Percentiles rank a stretch among this genome's conserved stretches.
phyloP scores from a whole-genome alignment of 30 jellyfish, hydroid and myxozoan genomes.

The Hydra vulgaris region DNA sequence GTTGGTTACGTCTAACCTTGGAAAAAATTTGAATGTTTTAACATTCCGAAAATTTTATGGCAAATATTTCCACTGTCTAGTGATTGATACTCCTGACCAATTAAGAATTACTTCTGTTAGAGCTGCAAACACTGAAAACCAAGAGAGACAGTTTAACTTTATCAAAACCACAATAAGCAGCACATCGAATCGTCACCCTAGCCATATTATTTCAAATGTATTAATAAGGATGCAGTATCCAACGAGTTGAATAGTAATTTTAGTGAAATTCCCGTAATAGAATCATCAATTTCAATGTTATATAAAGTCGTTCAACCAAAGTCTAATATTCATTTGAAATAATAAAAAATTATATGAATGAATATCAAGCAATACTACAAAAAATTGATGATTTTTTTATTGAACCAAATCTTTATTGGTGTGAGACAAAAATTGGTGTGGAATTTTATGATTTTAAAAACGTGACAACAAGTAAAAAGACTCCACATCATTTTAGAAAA shows the following conservation, averaged over 20 bases:
- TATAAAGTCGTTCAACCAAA: background rate
- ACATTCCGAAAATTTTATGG: background rate
- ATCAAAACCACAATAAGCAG: background rate
- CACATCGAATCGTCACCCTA: background rate
- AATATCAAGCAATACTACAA: background rate
- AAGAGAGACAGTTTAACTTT: conserved; percentile 1
- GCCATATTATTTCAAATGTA: background rate
- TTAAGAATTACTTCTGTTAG: background rate
- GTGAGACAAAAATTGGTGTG: background rate
- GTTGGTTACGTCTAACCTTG: background rate
- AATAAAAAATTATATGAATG: background rate
- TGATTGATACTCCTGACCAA: background rate
- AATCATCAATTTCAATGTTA: background rate
- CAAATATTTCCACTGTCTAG: background rate
- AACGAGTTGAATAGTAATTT: background rate
- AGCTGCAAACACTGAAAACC: background rate
- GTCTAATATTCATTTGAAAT: background rate
- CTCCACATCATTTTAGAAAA: too few species aligned
- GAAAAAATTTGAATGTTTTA: background rate
- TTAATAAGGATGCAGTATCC: background rate
- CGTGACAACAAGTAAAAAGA: too few species aligned
- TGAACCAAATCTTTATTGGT: background rate
- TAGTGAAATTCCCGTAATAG: background rate
- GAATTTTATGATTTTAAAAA: background rate
- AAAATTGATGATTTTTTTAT: background rate